Conservation (phyloP, 2,888 invertebrate species). For the Eucriotettix oculatus region DNA sequence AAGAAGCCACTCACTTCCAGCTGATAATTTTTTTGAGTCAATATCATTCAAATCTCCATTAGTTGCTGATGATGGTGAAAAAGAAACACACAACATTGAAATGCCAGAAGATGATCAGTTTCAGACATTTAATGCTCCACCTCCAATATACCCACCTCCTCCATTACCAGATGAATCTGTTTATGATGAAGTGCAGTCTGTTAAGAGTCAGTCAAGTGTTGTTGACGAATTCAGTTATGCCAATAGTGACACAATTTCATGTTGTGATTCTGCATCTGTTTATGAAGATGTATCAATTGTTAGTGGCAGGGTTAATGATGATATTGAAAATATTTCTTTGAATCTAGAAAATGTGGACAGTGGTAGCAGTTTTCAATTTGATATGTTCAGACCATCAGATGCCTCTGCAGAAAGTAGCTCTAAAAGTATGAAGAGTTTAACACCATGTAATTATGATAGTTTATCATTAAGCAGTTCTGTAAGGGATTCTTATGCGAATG, state of each 20-base stretch:
- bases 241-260: not conserved
- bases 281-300: not conserved
- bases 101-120: conserved; percentile 20
- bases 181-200: conserved; percentile 35
- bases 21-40: conserved; percentile 41
- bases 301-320: not conserved
- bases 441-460: not conserved
- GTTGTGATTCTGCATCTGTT: not conserved
- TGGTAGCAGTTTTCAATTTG: not conserved
- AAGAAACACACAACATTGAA: conserved; percentile 18
- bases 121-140: conserved; percentile 27
- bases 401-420: not conserved
- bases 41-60: conserved; percentile 45
- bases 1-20: conserved; percentile 38
- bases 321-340: not conserved
- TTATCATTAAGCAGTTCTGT: not conserved
- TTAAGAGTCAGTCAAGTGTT: conserved; percentile 15
- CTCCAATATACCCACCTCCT: conserved; percentile 41
- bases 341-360: not conserved
- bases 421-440: not conserved
- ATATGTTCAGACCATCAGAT: not conserved
- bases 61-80: conserved; percentile 15
- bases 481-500: not conserved
- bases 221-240: not conserved
- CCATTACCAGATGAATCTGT: conserved; percentile 36